A percentile compares a stretch with the other conserved stretches of the same genome.
These are phyloP conservation scores for Pelodiscus sinensis DNA, from an alignment of 2,113 vertebrate species.

Conservation along the genomic window DNA sequence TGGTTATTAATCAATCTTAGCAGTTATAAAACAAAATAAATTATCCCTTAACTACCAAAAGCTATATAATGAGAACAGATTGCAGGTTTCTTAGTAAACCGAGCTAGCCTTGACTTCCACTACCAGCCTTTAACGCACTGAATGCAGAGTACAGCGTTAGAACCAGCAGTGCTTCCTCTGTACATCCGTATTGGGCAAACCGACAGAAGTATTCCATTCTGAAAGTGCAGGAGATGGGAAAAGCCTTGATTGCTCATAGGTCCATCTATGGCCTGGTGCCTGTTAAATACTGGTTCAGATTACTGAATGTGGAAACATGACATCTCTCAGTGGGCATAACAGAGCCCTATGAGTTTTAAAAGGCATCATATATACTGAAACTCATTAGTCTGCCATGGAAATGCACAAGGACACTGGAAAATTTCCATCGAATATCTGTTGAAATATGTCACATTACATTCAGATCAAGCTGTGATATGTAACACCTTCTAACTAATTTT, in stretches of 20 bases:
- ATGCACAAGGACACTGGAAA: neutral
- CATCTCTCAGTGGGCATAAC: neutral
- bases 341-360: neutral
- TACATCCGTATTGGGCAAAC: neutral
- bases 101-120: neutral
- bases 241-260: neutral
- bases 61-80: neutral
- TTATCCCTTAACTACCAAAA: neutral
- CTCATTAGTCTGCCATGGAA: neutral
- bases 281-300: neutral
- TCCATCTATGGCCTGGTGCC: accelerated
- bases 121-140: neutral
- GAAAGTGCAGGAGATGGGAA: neutral
- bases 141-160: neutral
- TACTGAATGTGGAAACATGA: neutral
- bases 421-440: neutral
- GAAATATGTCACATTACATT: neutral
- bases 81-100: neutral
- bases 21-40: neutral
- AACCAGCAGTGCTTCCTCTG: neutral
- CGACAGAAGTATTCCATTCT: neutral
- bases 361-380: neutral
- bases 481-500: neutral
- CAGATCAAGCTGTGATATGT: neutral
- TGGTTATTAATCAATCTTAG: neutral